phyloP scores from a whole-genome alignment of 2,113 vertebrate genomes.

The Charadrius vociferus region DNA sequence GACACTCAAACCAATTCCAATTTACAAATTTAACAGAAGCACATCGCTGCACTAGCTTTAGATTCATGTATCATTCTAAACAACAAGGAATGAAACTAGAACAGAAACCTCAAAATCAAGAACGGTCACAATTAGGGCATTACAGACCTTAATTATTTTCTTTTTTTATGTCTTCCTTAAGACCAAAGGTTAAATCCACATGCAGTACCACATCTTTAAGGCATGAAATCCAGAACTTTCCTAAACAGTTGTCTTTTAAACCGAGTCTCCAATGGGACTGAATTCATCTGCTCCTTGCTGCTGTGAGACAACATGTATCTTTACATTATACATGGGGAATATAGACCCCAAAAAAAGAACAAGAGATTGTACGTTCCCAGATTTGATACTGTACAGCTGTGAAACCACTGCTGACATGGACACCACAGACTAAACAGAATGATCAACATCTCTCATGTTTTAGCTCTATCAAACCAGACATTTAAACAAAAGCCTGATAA shows the following conservation, averaged over 20 bases:
- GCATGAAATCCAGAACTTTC: not conserved
- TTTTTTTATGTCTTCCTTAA: not conserved
- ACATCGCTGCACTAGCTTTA: not conserved
- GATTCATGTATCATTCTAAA: not conserved
- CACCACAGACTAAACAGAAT: not conserved
- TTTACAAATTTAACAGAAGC: slow-evolving; percentile 19
- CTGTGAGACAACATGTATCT: not conserved
- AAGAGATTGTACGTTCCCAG: not conserved
- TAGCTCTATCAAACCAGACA: not conserved
- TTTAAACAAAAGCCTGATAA: not conserved
- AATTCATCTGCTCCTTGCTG: not conserved
- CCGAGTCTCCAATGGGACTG: not conserved
- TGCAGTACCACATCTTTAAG: not conserved
- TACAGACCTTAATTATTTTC: not conserved
- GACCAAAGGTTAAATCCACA: not conserved
- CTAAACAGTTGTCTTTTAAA: not conserved
- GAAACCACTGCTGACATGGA: not conserved
- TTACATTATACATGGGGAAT: not conserved
- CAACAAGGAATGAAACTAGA: not conserved
- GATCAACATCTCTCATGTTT: not conserved
- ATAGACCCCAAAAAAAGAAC: not conserved
- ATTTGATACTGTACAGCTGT: not conserved
- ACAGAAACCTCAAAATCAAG: not conserved
- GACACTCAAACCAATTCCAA: not conserved
- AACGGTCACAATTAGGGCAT: not conserved